Base-by-base conservation (phyloP, 1,140 invertebrate species). In the Cydia amplana region DNA sequence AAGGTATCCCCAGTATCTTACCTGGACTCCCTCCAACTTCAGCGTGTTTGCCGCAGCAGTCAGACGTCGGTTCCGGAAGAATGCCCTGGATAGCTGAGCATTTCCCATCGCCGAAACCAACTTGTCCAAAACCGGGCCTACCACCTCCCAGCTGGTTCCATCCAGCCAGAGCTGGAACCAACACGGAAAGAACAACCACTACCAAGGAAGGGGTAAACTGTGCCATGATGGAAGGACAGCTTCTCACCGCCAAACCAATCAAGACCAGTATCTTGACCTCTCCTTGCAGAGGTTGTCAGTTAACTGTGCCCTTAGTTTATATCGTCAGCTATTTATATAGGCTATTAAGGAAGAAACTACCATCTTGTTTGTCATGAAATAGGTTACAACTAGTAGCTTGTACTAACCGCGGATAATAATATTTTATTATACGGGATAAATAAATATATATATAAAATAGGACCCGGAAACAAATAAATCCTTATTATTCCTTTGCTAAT, bases 21-120 rank as follows among this genome's bases (percentile, higher is more conserved):
- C 65, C 65, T n/a, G 16, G 16, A n/a, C 32, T 18, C 1, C 32
- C 32, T 14, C 32, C 28, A 23, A 18, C 25, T 18, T 18, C 65
- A 36, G 65, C 65, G 14, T 67, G 65, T 67, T 67, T 67, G 2
- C 65, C 65, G 28, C 65, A 67, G 32, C 65, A 67, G 10, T 32
- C 65, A n/a, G 65, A 67, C 6, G 18, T 36, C 4, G 65, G 28
- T 0, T 67, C 28, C 2, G 65, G 65, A n/a, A 67, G 65, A 16
- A 67, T 12, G 9, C 28, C 16, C 16, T 36, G 14, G 12, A 67
- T 18, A 36, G 65, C 65, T n/a, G 65, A 67, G 65, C 65, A 67
- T n/a, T 2, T 67, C 25, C 65, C 65, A n/a, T 32, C 32, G 3
- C 28, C n/a, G 7, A 67, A 67, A n/a, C 65, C 65, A n/a, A 40